These are phyloP conservation scores for Nanorana parkeri DNA, from an alignment of 2,113 vertebrate species.

Conservation along the genomic window DNA sequence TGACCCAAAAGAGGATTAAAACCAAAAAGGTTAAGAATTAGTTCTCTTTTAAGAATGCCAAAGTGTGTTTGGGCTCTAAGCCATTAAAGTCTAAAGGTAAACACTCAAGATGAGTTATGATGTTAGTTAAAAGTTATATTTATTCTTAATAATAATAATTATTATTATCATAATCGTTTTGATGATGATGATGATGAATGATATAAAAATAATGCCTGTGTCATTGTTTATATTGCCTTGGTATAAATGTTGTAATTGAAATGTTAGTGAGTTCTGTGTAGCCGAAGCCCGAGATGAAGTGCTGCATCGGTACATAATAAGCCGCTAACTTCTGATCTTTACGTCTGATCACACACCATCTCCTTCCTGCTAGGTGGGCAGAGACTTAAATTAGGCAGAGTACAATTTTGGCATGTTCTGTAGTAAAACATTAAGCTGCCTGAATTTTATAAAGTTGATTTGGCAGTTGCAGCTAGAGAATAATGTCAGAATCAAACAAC, in stretches of 20 bases:
- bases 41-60: too few species aligned
- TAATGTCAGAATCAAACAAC: neutral
- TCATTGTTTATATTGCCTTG: neutral
- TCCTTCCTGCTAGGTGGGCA: conserved; percentile 31
- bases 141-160: too few species aligned
- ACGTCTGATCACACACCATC: conserved; percentile 30
- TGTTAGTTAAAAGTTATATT: too few species aligned
- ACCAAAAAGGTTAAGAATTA: too few species aligned
- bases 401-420: conserved; percentile 34
- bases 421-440: conserved; percentile 4
- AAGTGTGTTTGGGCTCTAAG: too few species aligned
- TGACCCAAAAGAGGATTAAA: too few species aligned
- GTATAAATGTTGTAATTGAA: neutral
- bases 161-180: too few species aligned
- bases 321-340: conserved; percentile 27
- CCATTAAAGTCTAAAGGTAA: too few species aligned
- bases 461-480: neutral
- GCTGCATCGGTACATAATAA: conserved; percentile 22
- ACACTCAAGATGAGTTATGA: too few species aligned
- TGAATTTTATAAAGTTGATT: conserved; percentile 11
- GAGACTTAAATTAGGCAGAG: conserved; percentile 33
- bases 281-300: neutral
- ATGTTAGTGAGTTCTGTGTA: neutral
- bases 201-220: neutral
- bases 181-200: too few species aligned